These are phyloP conservation scores for Fregetta grallaria DNA, from an alignment of 2,113 vertebrate species.

Conservation along the genomic window DNA sequence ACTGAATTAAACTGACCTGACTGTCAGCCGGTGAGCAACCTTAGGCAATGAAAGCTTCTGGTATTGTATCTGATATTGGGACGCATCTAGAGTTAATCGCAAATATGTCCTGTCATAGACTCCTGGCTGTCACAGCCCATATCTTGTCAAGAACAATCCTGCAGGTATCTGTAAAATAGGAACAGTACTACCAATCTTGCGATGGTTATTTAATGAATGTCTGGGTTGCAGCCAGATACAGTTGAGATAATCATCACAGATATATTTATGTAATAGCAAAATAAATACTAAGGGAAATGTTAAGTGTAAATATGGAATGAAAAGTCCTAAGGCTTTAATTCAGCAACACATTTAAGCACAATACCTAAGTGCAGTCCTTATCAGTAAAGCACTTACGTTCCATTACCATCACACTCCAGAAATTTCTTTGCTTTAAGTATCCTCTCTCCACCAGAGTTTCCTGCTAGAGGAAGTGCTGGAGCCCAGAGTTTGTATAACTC, in stretches of 20 bases:
- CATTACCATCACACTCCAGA: not conserved
- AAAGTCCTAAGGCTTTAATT: not conserved
- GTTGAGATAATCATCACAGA: not conserved
- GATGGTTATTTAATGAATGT: not conserved
- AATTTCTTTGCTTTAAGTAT: not conserved
- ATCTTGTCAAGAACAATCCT: not conserved
- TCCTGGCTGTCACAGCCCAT: not conserved
- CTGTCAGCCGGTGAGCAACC: not conserved
- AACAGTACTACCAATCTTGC: not conserved
- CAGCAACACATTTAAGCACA: not conserved
- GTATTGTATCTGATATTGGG: not conserved
- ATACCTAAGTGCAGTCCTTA: not conserved
- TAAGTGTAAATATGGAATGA: not conserved
- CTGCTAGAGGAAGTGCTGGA: not conserved
- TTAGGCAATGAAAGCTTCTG: not conserved
- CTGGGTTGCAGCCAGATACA: not conserved
- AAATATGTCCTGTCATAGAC: not conserved
- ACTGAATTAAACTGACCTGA: not conserved
- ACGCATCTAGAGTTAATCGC: not conserved
- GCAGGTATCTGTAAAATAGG: not conserved
- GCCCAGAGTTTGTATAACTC: not conserved
- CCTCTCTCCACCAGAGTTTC: not conserved
- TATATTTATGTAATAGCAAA: not conserved
- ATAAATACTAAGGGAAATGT: not conserved
- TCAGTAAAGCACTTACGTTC: not conserved